Conservation (phyloP, 2,888 invertebrate species). For the Thecocarcelia acutangulata region DNA sequence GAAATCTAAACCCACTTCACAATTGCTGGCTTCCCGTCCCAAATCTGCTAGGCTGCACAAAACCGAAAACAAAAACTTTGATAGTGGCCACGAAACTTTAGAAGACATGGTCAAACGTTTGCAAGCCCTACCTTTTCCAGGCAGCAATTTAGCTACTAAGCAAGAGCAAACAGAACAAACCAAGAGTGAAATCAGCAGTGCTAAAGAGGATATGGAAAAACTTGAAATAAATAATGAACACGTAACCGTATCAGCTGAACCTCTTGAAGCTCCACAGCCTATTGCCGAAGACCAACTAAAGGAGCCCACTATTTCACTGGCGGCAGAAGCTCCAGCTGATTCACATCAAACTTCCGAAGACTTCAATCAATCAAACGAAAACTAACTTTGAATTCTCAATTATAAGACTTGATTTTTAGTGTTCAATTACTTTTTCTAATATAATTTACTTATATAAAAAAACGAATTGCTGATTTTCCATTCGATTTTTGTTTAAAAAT, state of each 20-base stretch:
- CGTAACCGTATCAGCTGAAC: not conserved
- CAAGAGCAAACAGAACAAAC: constrained; percentile 1
- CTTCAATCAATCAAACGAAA: not conserved
- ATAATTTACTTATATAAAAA: constrained; percentile 1
- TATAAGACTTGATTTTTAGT: constrained; percentile 66
- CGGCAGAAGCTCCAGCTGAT: not conserved
- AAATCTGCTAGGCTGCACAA: constrained; percentile 56
- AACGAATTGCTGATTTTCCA: constrained; percentile 56
- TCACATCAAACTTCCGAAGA: constrained; percentile 3
- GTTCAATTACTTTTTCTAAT: constrained; percentile 57
- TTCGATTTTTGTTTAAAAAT: constrained; percentile 13
- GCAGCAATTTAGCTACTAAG: not conserved
- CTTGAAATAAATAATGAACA: not conserved
- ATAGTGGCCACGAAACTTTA: constrained; percentile 65
- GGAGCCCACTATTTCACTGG: not conserved
- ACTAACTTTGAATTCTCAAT: constrained; percentile 34
- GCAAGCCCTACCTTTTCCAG: constrained; percentile 76
- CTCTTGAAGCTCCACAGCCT: too few species aligned
- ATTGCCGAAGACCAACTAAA: not conserved
- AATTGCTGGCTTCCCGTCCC: constrained; percentile 74
- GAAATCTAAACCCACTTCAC: constrained; percentile 72
- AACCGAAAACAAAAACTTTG: constrained; percentile 23
- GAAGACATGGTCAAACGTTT: constrained; percentile 79
- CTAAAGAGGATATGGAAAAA: constrained; percentile 28
- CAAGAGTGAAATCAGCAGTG: not conserved